These are phyloP conservation scores for Drepanosiphum platanoidis DNA, from an alignment of 2,888 invertebrate species.

Conservation along the genomic window DNA sequence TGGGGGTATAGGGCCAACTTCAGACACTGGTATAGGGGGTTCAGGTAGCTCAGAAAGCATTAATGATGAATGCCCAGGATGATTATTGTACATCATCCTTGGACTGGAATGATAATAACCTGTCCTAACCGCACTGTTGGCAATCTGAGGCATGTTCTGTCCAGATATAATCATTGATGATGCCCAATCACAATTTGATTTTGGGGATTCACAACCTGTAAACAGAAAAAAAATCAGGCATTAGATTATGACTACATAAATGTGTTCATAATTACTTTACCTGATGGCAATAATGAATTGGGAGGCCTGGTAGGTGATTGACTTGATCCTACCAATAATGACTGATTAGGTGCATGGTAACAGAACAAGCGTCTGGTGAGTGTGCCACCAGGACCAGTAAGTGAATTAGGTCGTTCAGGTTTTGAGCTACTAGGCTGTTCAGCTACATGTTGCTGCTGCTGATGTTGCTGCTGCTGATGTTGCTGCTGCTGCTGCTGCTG, in stretches of 20 bases:
- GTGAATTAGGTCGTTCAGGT: conserved; percentile 65
- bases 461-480: too few species aligned
- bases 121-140: conserved; percentile 37
- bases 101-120: conserved; percentile 59
- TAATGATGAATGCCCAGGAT: conserved; percentile 67
- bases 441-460: conserved; percentile 30
- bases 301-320: conserved; percentile 61
- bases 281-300: conserved; percentile 62
- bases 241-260: too few species aligned
- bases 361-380: conserved; percentile 81
- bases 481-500: too few species aligned
- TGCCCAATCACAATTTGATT: conserved; percentile 52
- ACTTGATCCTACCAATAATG: conserved; percentile 44
- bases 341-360: conserved; percentile 78
- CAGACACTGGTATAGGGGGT: conserved; percentile 90
- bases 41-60: conserved; percentile 89
- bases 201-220: conserved; percentile 55
- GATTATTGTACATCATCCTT: conserved; percentile 59
- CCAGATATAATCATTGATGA: conserved; percentile 46
- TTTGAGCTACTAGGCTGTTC: conserved; percentile 60
- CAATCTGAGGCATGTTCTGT: conserved; percentile 54
- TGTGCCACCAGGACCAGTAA: conserved; percentile 84
- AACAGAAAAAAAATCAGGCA: neutral
- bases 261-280: conserved; percentile 20
- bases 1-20: conserved; percentile 92